These are phyloP conservation scores for Lepidurus apus DNA, from an alignment of 1,140 invertebrate species.

Conservation along the genomic window DNA sequence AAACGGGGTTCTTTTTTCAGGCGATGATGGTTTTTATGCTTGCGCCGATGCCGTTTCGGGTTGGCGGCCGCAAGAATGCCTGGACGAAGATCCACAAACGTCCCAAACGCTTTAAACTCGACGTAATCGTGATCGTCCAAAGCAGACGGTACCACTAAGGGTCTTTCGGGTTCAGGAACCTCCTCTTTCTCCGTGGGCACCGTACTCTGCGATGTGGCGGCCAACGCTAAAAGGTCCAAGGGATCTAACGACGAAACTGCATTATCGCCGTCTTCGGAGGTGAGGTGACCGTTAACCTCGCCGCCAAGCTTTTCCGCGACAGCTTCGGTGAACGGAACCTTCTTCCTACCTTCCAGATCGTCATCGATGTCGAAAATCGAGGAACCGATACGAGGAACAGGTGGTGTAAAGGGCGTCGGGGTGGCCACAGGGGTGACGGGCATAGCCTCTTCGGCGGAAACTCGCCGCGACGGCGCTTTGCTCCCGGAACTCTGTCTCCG, in stretches of 20 bases:
- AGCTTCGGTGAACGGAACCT: neutral
- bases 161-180: conserved; percentile 22
- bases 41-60: conserved; percentile 20
- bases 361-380: conserved; percentile 36
- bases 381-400: conserved; percentile 24
- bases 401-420: neutral
- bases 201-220: conserved; percentile 27
- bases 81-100: neutral
- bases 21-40: conserved; percentile 32
- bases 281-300: neutral
- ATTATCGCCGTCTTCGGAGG: neutral
- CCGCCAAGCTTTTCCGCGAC: neutral
- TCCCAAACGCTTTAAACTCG: conserved; percentile 17
- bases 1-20: conserved; percentile 31
- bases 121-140: conserved; percentile 33
- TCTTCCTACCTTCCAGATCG: conserved; percentile 26
- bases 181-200: neutral
- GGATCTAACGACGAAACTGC: conserved; percentile 8
- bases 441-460: conserved; percentile 26
- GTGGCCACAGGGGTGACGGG: conserved; percentile 7
- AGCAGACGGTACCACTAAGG: neutral
- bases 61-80: neutral
- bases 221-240: conserved; percentile 31
- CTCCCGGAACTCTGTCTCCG: conserved; percentile 25
- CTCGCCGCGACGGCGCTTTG: conserved; percentile 27